Base-by-base conservation (phyloP, 2,888 invertebrate genomes). In the Cryptus armator region DNA sequence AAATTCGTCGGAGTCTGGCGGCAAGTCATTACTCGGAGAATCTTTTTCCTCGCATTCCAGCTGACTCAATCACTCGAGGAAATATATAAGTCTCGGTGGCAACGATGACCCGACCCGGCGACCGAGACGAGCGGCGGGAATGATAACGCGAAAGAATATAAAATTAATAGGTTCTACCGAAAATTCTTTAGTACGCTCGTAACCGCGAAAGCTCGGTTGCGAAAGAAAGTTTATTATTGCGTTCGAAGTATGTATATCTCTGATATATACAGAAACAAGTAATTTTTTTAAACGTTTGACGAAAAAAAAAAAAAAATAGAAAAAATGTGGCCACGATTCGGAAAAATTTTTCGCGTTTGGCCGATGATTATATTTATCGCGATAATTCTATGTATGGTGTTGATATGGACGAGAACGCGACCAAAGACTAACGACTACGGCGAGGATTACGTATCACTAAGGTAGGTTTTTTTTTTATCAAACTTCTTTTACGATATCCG, bases 311-410 rank as follows among this genome's bases (percentile, higher is more conserved):
- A 37, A 9, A 37, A 37, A 9, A 37, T 4, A 37, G 24, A 37
- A 37, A 37, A 66, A 86, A 93, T 93, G 93, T 92, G 92, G 91
- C 93, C 92, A 53, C 88, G 91, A 89, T 87, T 92, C 66, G 90
- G 89, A 84, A 92, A 87, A 87, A 81, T 91, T 46, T 90, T 88
- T 81, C 91, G 93, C 10, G 83, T 87, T 5, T 91, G 92, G 91
- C 88, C 87, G 37, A 80, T 91, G 19, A 43, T 91, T 29, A 68
- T 91, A 16, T 83, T 87, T 14, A 87, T 88, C 10, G 70, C 89
- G 24, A 67, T 91, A 32, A 43, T 92, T 2, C 79, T 87, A 19
- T 89, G 91, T 12, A 79, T 92, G 78, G 85, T 92, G 64, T 64
- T 93, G 4, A 81, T 93, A 72, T 93, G 92, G 91, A 88, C 91